phyloP scores from a whole-genome alignment of 1,140 invertebrate genomes.

The Saccostrea cuccullata region DNA sequence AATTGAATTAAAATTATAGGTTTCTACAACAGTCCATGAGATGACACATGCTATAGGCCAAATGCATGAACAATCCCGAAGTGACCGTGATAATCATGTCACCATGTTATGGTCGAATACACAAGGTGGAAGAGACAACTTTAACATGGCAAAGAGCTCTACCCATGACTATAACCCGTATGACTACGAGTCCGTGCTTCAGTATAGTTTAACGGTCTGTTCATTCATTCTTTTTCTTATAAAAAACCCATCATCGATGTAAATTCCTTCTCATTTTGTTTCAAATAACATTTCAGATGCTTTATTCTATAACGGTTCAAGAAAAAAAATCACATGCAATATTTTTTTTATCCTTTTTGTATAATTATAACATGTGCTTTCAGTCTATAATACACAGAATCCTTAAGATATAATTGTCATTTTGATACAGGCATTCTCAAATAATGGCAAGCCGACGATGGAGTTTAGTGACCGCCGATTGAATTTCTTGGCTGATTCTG shows the following conservation, averaged over 20 bases:
- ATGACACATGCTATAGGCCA: constrained; percentile 53
- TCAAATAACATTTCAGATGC: too few relatives aligned
- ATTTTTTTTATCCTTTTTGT: too few relatives aligned
- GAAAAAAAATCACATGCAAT: too few relatives aligned
- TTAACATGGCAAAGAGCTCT: constrained; percentile 42
- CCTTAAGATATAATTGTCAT: too few relatives aligned
- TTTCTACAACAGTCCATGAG: constrained; percentile 46
- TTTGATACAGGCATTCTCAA: constrained; percentile 21
- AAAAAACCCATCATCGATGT: too few relatives aligned
- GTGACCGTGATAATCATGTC: constrained; percentile 42
- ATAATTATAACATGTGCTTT: too few relatives aligned
- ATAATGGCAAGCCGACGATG: constrained; percentile 41
- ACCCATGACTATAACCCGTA: constrained; percentile 48
- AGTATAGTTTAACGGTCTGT: constrained; percentile 53
- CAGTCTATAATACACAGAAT: too few relatives aligned
- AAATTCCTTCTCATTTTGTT: too few relatives aligned
- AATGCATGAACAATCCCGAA: constrained; percentile 50
- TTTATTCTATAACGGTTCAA: too few relatives aligned
- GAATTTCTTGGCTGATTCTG: constrained; percentile 44
- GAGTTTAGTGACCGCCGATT: constrained; percentile 44
- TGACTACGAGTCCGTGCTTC: constrained; percentile 50
- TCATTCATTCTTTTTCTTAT: too few relatives aligned
- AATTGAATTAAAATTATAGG: not conserved
- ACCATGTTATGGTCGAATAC: constrained; percentile 44
- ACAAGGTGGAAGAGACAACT: constrained; percentile 1